phyloP scores from a whole-genome alignment of 2,888 invertebrate genomes.

The Coremacera marginata region DNA sequence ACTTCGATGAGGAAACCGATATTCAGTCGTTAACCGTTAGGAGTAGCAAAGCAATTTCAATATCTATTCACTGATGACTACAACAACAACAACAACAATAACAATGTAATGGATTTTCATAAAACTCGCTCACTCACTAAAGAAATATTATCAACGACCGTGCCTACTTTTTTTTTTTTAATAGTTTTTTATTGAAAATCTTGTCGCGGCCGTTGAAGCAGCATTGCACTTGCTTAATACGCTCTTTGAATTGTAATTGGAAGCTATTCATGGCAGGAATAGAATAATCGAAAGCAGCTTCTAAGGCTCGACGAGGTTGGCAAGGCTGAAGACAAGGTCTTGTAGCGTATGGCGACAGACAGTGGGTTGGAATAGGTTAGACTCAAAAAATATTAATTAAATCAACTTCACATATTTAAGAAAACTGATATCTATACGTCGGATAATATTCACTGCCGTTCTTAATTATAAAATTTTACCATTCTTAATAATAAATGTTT shows the following conservation, averaged over 20 bases:
- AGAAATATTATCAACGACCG: neutral
- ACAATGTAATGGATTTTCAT: neutral
- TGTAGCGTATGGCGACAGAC: neutral
- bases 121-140: slow-evolving; percentile 2
- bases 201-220: neutral
- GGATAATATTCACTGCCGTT: too few relatives aligned
- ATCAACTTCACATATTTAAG: too few relatives aligned
- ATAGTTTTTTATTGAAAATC: neutral
- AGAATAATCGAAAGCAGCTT: neutral
- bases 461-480: too few relatives aligned
- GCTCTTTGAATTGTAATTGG: slow-evolving; percentile 3
- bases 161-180: neutral
- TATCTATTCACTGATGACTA: neutral
- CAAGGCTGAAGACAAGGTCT: slow-evolving; percentile 23
- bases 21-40: slow-evolving; percentile 1
- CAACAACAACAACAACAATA: neutral
- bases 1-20: neutral
- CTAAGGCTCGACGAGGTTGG: neutral
- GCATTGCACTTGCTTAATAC: neutral
- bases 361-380: neutral
- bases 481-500: too few relatives aligned
- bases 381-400: neutral
- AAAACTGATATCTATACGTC: too few relatives aligned
- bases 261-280: neutral
- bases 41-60: neutral